Base-by-base conservation (phyloP, 2,888 invertebrate genomes). In the Tuta absoluta region DNA sequence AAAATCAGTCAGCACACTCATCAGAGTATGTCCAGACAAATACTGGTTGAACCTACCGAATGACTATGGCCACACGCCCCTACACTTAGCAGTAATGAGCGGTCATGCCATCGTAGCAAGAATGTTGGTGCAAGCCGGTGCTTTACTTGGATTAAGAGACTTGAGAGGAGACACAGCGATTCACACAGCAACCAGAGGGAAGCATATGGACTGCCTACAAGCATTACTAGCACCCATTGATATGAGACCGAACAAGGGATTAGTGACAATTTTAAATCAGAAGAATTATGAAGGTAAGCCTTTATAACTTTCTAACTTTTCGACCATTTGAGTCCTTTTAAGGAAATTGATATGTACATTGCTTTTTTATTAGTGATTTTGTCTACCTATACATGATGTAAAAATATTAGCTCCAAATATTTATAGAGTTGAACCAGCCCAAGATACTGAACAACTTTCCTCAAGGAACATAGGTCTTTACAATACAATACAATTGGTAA, bases 61-160 rank as follows among this genome's bases (percentile, higher is more conserved):
- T 86, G 95, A 97, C 86, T 93, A 94, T 64, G 94, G 94, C 7
- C 95, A 96, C 76, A 95, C 97, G 1, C 95, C 98, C 0, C 87
- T 98, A n/a, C 98, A 98, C 87, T 88, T 98, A 68, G 97, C 98
- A 0, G 96, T 96, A 0, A 89, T 96, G 71, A 96, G 95, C 48
- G 93, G 94, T 11, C 96, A 97, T 81, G 92, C 95, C 45, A 92
- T 93, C 56, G 93, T 98, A 58, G 94, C 95, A 1, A 92, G 97
- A 68, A 94, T 95, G 89, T 91, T 98, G 66, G 93, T 98, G 33
- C 92, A 95, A 33, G 96, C 96, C 1, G 98, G 98, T 19, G 97
- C 97, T 23, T 82, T 93, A 72, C 89, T 94, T 2, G 92, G 89
- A 48, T 89, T 93, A 58, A 92, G 96, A 60, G 97, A 98, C 79